Conservation (phyloP, 2,797 vertebrate species). For the Sebastes miniatus region DNA sequence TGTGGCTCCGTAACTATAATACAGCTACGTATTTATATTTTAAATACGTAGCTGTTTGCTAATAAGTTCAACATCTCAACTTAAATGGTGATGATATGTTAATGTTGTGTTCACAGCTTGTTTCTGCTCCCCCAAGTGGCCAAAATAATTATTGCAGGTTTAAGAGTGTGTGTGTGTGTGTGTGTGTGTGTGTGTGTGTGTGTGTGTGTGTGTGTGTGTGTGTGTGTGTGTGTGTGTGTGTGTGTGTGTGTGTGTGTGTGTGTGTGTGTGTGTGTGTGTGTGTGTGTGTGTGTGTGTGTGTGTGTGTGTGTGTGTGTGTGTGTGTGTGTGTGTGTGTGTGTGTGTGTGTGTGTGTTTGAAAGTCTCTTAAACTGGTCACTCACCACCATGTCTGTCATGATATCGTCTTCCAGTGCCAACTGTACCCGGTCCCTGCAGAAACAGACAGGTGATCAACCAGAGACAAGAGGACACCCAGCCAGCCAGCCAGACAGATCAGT, state of each 20-base stretch:
- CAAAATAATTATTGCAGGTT: not conserved
- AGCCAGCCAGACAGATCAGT: not conserved
- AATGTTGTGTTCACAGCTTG: not conserved
- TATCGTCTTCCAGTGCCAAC: conserved; percentile 90
- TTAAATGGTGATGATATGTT: not conserved
- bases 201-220: too few species aligned
- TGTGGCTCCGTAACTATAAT: too few species aligned
- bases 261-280: not conserved
- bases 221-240: not conserved
- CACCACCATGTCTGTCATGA: conserved; percentile 89
- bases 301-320: too few species aligned
- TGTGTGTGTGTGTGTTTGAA: too few species aligned
- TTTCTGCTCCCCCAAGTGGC: not conserved
- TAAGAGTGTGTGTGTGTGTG: not conserved
- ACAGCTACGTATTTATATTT: too few species aligned
- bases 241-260: too few species aligned
- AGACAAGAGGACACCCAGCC: not conserved
- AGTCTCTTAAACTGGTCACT: conserved; percentile 65
- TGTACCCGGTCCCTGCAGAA: conserved; percentile 92
- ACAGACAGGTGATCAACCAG: not conserved
- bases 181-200: not conserved
- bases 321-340: not conserved
- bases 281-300: not conserved
- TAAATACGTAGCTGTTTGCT: not conserved
- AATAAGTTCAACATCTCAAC: not conserved